Evolutionary conservation across 1,140 invertebrate species (phyloP).

Genomic region (Lamellibrachia luymesi): DNA sequence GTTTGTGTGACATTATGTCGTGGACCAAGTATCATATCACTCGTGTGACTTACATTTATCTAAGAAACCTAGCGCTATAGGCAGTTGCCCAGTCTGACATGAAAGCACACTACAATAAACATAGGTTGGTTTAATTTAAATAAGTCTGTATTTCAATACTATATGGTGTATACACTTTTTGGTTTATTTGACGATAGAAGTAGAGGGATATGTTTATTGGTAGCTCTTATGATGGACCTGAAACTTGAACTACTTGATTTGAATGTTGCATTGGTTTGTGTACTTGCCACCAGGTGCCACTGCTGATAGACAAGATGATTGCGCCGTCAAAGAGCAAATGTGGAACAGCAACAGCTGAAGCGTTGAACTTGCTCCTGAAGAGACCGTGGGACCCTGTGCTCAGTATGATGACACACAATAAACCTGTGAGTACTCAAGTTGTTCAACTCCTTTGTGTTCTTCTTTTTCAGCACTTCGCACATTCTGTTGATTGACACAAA

Average conservation of each 20-base stretch:
- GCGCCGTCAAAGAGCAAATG: conserved; percentile 41
- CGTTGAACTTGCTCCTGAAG: conserved; percentile 69
- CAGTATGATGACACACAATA: conserved; percentile 60
- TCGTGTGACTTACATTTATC: too few species aligned
- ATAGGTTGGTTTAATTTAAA: too few species aligned
- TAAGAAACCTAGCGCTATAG: too few species aligned
- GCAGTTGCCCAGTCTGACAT: too few species aligned
- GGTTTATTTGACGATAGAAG: too few species aligned
- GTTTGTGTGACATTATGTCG: not conserved
- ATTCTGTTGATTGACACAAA: too few species aligned
- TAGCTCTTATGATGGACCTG: not conserved
- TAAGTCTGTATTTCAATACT: too few species aligned
- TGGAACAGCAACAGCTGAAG: conserved; percentile 58
- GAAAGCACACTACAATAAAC: too few species aligned
- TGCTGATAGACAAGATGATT: conserved; percentile 75
- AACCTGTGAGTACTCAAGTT: conserved; percentile 59
- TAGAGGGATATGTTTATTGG: too few species aligned
- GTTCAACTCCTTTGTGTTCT: too few species aligned
- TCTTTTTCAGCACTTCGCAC: not conserved
- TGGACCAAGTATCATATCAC: too few species aligned
- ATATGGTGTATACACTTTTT: too few species aligned
- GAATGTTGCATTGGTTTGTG: not conserved
- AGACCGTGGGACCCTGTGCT: conserved; percentile 75
- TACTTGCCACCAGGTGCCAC: conserved; percentile 9
- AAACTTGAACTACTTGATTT: conserved; percentile 13